A percentile compares a stretch with the other conserved stretches of the same genome.
phyloP scores from a whole-genome alignment of 2,797 vertebrate genomes.

The Eleutherodactylus coqui region DNA sequence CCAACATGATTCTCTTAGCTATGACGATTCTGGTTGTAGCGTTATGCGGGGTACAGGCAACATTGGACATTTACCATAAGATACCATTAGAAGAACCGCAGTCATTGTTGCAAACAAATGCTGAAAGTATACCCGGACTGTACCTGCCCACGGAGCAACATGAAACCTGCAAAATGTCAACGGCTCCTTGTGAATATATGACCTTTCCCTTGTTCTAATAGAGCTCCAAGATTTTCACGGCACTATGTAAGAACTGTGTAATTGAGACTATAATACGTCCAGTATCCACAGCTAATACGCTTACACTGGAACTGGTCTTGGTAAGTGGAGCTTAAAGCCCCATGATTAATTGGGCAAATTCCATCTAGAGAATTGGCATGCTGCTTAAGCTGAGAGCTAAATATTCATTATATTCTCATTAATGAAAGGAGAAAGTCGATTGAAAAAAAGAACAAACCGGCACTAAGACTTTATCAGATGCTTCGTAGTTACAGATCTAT shows the following conservation, averaged over 20 bases:
- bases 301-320: constrained; percentile 41
- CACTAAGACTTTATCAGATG: not conserved
- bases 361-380: constrained; percentile 42
- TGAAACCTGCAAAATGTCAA: constrained; percentile 47
- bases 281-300: constrained; percentile 48
- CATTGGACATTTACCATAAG: not conserved
- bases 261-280: constrained; percentile 51
- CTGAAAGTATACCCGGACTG: not conserved
- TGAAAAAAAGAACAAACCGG: not conserved
- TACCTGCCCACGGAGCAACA: not conserved
- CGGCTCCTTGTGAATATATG: constrained; percentile 9
- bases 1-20: not conserved
- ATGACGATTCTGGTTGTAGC: not conserved
- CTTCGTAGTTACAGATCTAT: not conserved
- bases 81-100: not conserved
- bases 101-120: not conserved
- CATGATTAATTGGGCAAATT: constrained; percentile 59
- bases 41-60: not conserved
- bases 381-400: constrained; percentile 21
- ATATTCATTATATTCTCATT: constrained; percentile 50
- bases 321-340: constrained; percentile 32
- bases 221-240: constrained; percentile 21
- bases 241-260: constrained; percentile 38
- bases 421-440: not conserved
- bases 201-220: constrained; percentile 36